A percentile compares a stretch with the other conserved stretches of the same genome.
Conservation (phyloP, 2,797 vertebrate species). For the Dallia pectoralis region DNA sequence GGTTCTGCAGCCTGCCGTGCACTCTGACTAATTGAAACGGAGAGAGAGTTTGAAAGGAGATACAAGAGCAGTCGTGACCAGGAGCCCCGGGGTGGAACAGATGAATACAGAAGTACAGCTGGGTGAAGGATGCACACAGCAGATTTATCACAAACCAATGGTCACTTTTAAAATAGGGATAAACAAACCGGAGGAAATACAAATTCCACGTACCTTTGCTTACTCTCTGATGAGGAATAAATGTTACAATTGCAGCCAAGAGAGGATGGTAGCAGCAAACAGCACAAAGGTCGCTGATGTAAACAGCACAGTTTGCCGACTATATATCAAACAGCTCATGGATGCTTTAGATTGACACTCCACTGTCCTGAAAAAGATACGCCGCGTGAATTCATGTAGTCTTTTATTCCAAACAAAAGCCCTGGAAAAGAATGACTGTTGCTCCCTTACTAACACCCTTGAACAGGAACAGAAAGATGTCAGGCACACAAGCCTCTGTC, state of each 20-base stretch:
- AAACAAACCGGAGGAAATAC: background rate
- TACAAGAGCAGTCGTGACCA: conserved; percentile 6
- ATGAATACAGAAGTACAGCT: conserved; percentile 25
- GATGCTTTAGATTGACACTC: too few species aligned
- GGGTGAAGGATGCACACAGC: too few species aligned
- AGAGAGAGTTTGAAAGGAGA: conserved; percentile 61
- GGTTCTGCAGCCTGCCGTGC: conserved; percentile 51
- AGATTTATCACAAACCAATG: conserved; percentile 18
- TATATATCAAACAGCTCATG: too few species aligned
- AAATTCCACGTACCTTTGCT: conserved; percentile 2
- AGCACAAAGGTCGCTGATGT: too few species aligned
- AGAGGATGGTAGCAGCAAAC: too few species aligned
- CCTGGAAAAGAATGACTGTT: conserved; percentile 48
- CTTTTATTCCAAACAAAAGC: conserved; percentile 27
- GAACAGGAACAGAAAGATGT: background rate
- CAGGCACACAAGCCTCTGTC: conserved; percentile 13
- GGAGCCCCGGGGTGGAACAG: conserved; percentile 41
- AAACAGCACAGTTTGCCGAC: too few species aligned
- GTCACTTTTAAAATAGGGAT: background rate
- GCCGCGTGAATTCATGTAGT: too few species aligned
- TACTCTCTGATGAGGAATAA: background rate
- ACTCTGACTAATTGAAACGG: conserved; percentile 73
- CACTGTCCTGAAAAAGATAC: too few species aligned
- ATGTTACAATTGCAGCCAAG: too few species aligned
- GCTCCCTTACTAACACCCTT: conserved; percentile 41